Evolutionary conservation across 2,113 vertebrate genomes (phyloP).

Genomic region (Bujurquina vittata): DNA sequence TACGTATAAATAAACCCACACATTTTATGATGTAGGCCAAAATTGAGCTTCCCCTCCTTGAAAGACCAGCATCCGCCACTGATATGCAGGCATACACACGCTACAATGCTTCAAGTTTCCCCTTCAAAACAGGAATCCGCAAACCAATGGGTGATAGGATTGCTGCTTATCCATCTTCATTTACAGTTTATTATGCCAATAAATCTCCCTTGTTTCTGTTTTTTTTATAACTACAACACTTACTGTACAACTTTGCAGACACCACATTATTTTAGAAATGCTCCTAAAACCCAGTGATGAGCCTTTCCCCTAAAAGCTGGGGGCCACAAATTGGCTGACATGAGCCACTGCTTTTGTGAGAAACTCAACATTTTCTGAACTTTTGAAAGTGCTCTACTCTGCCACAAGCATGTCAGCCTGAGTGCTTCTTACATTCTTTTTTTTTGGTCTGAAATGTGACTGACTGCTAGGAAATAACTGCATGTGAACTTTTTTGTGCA

Average conservation of each 20-base stretch:
- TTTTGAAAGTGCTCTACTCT: background rate
- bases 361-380: background rate
- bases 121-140: too few species aligned
- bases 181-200: background rate
- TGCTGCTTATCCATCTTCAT: background rate
- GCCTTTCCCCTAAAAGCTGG: background rate
- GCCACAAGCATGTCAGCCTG: background rate
- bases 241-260: background rate
- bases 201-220: background rate
- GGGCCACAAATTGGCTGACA: background rate
- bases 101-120: too few species aligned
- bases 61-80: too few species aligned
- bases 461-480: background rate
- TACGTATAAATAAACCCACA: too few species aligned
- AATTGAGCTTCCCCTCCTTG: too few species aligned
- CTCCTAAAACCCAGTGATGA: background rate
- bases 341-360: background rate
- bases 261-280: background rate
- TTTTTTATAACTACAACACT: background rate
- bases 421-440: background rate
- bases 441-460: background rate
- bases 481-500: too few species aligned
- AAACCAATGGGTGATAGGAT: too few species aligned
- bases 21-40: too few species aligned
- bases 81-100: too few species aligned